Evolutionary conservation across 2,888 invertebrate species (phyloP).

Genomic region (Meteorus colon): DNA sequence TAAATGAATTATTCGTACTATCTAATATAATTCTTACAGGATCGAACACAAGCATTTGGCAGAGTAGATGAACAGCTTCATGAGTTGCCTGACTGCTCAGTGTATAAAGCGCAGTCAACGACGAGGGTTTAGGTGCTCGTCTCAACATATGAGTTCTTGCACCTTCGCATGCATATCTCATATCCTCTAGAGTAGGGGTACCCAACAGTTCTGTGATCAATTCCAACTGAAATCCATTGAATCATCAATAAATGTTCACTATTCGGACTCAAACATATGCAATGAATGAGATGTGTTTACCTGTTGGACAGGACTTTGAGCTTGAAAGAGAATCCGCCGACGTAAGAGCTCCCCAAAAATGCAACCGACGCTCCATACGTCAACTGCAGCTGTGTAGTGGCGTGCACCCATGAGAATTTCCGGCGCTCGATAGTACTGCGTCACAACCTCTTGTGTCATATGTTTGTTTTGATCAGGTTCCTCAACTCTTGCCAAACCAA

Average conservation of each 20-base stretch:
- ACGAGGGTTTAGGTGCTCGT: slow-evolving; percentile 90
- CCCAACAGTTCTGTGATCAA: slow-evolving; percentile 97
- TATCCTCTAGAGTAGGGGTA: slow-evolving; percentile 95
- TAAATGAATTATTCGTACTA: neutral
- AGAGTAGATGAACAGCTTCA: slow-evolving; percentile 97
- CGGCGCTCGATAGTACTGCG: slow-evolving; percentile 99
- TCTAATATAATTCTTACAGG: slow-evolving; percentile 80
- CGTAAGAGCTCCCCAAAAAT: slow-evolving; percentile 98
- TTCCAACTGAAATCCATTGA: slow-evolving; percentile 83
- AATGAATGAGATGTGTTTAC: slow-evolving; percentile 70
- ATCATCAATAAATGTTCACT: neutral
- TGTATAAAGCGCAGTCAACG: slow-evolving; percentile 91
- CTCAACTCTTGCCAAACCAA: slow-evolving; percentile 97
- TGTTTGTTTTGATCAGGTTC: slow-evolving; percentile 94
- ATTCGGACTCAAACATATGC: neutral
- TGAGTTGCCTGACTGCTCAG: slow-evolving; percentile 95
- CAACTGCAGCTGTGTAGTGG: slow-evolving; percentile 96
- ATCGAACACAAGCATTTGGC: slow-evolving; percentile 98
- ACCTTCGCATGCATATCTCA: slow-evolving; percentile 97
- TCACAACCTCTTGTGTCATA: slow-evolving; percentile 99
- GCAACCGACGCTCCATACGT: slow-evolving; percentile 99
- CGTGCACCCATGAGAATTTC: slow-evolving; percentile 99
- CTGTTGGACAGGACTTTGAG: slow-evolving; percentile 98
- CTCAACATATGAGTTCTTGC: slow-evolving; percentile 93
- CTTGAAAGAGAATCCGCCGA: slow-evolving; percentile 97